phyloP scores from a whole-genome alignment of 1,140 invertebrate genomes.

The Diorhabda elongata region DNA sequence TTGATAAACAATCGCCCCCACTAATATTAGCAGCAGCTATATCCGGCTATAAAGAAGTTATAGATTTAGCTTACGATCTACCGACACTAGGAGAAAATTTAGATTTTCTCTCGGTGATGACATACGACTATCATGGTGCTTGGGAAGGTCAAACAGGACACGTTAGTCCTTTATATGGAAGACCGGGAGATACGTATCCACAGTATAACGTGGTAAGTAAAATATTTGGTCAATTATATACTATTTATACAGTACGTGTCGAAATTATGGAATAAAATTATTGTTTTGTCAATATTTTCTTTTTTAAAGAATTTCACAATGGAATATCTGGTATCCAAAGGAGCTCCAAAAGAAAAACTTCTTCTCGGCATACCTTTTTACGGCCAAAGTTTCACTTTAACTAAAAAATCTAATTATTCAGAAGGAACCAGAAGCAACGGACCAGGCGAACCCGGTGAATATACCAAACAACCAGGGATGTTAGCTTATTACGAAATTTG shows the following conservation, averaged over 20 bases:
- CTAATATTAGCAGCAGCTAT: slow-evolving; percentile 77
- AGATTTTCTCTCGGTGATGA: slow-evolving; percentile 85
- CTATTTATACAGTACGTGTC: too few species aligned
- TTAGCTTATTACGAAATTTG: slow-evolving; percentile 87
- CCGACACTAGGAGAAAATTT: slow-evolving; percentile 60
- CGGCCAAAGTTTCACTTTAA: slow-evolving; percentile 78
- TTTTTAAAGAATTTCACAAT: slow-evolving; percentile 68
- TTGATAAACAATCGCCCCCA: slow-evolving; percentile 62
- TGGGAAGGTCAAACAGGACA: slow-evolving; percentile 81
- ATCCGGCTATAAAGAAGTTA: slow-evolving; percentile 86
- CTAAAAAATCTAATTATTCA: slow-evolving; percentile 50
- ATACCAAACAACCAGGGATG: slow-evolving; percentile 85
- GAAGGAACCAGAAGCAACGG: slow-evolving; percentile 55
- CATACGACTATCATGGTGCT: slow-evolving; percentile 83
- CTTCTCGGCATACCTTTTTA: slow-evolving; percentile 85
- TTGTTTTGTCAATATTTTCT: too few species aligned
- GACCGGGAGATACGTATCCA: slow-evolving; percentile 59
- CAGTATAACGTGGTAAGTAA: slow-evolving; percentile 73
- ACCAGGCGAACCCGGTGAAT: slow-evolving; percentile 74
- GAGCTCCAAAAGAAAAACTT: slow-evolving; percentile 75
- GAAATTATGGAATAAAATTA: too few species aligned
- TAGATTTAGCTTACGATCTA: slow-evolving; percentile 78
- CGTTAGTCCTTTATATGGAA: slow-evolving; percentile 71
- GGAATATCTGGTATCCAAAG: slow-evolving; percentile 65
- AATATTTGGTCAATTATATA: not conserved